Base-by-base conservation (phyloP, 2,797 vertebrate genomes). In the Mus caroli region DNA sequence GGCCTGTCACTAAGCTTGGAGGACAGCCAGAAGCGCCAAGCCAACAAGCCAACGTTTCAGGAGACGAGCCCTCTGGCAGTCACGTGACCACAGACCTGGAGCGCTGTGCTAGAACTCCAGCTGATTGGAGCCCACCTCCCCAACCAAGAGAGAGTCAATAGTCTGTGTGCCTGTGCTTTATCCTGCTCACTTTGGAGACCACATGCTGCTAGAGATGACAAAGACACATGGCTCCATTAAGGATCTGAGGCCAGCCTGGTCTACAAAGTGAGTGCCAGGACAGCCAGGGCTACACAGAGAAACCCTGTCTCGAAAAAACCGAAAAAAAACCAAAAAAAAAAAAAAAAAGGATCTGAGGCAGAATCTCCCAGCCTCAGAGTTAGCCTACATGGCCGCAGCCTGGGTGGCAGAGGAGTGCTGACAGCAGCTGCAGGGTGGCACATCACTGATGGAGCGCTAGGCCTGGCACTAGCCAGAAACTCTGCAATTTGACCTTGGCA, bases 391-490 rank as follows among this genome's bases (percentile, higher is more conserved):
- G 50, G 6, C 2, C 34, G 15, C 31, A 13, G 2, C 7, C 28
- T 1, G 6, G 20, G 50, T 1, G 13, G 54, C 43, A 89, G 87
- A 80, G 43, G 17, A 64, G 11, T 3, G 1, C 0, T 17, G 40
- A 50, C 8, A 20, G 0, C 0, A 15, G 31, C 40, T 1, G 0
- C 3, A 15, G 26, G 64, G 4, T 13, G 31, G n/a, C 60, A 50
- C 15, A 0, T 24, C 75, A 1, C 6, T 28, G 8, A 9, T 0
- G 2, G 54, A 22, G 3, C 0, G 3, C 46, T 12, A 6, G 26
- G 50, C 58, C 88, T 11, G 22, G 40, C 0, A 3, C 17, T 43
- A 10, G 17, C 24, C 37, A 1, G 52, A 40, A n/a, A 31, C 54
- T 2, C 10, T 0, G 5, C 34, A 37, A 0, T 34, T 2, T 1